Conservation (phyloP, 2,888 invertebrate genomes). For the Euplexia lucipara region DNA sequence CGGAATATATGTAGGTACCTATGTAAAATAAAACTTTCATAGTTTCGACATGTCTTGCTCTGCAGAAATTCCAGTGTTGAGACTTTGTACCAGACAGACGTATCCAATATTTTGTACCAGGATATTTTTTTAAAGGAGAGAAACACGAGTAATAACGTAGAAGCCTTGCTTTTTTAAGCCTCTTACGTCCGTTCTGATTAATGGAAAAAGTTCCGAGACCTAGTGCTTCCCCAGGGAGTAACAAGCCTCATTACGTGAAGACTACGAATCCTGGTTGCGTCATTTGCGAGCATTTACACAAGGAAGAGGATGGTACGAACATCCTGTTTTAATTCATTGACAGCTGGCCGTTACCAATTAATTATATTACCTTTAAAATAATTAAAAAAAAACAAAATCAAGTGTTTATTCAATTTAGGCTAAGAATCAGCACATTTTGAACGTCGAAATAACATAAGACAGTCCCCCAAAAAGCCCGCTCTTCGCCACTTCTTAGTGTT, state of each 20-base stretch:
- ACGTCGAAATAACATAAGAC: no score
- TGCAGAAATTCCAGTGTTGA: background rate
- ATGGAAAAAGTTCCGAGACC: slow-evolving; percentile 28
- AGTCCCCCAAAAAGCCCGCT: no score
- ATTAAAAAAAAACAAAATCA: no score
- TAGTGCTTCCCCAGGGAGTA: slow-evolving; percentile 35
- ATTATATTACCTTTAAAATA: background rate
- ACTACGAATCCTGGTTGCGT: slow-evolving; percentile 1
- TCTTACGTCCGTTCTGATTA: slow-evolving; percentile 43
- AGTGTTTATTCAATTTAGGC: no score
- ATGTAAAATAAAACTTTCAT: slow-evolving; percentile 2
- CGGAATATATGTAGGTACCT: no score
- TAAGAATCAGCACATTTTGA: no score
- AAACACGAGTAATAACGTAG: slow-evolving; percentile 6
- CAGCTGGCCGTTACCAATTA: background rate
- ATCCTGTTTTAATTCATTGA: slow-evolving; percentile 9
- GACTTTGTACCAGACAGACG: background rate
- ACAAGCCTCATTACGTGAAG: slow-evolving; percentile 34
- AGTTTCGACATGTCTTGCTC: slow-evolving; percentile 2
- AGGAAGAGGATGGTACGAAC: background rate
- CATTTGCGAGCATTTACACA: slow-evolving; percentile 6
- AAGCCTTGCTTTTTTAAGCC: slow-evolving; percentile 40
- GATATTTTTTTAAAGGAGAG: slow-evolving; percentile 10
- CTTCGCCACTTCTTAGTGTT: no score
- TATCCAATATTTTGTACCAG: background rate